Evolutionary conservation across 2,888 invertebrate species (phyloP), one percentile per base, ranked within the genome.

Genomic region (Belgica antarctica): DNA sequence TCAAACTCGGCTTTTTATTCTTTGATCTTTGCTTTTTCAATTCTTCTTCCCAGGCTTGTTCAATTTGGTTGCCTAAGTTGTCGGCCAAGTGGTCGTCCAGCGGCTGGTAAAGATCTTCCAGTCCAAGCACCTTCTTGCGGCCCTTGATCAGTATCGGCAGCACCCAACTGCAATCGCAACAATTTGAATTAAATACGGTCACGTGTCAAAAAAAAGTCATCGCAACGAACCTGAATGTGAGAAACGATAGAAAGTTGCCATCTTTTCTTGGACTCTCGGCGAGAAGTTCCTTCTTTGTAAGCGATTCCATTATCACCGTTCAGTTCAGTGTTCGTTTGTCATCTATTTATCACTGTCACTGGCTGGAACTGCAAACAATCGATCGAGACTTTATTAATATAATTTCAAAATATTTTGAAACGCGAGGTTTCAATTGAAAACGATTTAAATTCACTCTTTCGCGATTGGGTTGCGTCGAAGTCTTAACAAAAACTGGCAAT

Each of bases 81-180:
- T 77, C 78, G 5, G 70, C 70, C 5, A 34, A 5, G 28, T 70
- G 70, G 2, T 70, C 34, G n/a, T 22, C 17, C 3, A 70, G 24
- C 2, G 91, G 86, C 74, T 87, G 86, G 75, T 88, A 88, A 52
- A 94, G 81, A 79, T 94, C 94, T 25, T 84, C 82, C 57, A 87
- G 83, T 73, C 88, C 89, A 62, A 94, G 78, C 63, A 87, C 86
- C 74, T 89, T 86, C 71, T 82, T 83, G 74, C 86, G 86, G 0
- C 93, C 94, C 76, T 86, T 86, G 74, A 84, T 86, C 79, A 92
- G 92, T 75, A 90, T 80, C 3, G 87, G 88, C 75, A 90, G 19
- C 0, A 70, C 70, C 70, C 68, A 68, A 17, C n/a, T n/a, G n/a
- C n/a, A n/a, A n/a, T n/a, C n/a, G n/a, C n/a, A n/a, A n/a, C n/a